A percentile compares a stretch with the other conserved stretches of the same genome.
These are phyloP conservation scores for Pachyrhynchus sulphureomaculatus DNA, from an alignment of 1,140 invertebrate species.

Conservation along the genomic window DNA sequence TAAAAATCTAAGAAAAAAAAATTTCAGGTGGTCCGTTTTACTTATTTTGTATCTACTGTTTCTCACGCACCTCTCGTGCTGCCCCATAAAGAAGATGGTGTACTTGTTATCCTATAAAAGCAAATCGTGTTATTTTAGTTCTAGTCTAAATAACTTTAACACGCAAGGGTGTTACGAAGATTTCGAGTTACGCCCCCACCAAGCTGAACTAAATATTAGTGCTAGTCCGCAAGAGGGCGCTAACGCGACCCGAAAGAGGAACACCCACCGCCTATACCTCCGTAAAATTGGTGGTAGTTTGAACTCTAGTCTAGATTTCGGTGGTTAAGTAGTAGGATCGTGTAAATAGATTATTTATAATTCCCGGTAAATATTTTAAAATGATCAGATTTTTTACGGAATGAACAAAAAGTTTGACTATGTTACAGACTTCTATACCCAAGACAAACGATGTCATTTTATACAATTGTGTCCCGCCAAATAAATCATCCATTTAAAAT, in stretches of 20 bases:
- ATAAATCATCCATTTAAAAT: too few species aligned
- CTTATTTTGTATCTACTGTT: too few species aligned
- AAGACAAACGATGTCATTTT: too few species aligned
- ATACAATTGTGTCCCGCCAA: too few species aligned
- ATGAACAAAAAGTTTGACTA: too few species aligned
- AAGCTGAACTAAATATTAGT: constrained; percentile 51
- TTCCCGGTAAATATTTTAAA: too few species aligned
- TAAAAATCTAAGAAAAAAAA: too few species aligned
- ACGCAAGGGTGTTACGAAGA: constrained; percentile 59
- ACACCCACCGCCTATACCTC: constrained; percentile 60
- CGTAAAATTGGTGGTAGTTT: constrained; percentile 49
- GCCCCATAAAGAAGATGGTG: neutral
- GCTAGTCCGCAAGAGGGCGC: constrained; percentile 50
- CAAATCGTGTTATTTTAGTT: constrained; percentile 32
- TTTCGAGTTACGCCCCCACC: constrained; percentile 56
- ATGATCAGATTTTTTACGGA: too few species aligned
- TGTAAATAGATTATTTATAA: too few species aligned
- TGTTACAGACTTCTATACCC: too few species aligned
- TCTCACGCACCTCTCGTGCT: too few species aligned
- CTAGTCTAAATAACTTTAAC: constrained; percentile 58
- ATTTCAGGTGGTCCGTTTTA: too few species aligned
- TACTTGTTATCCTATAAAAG: neutral
- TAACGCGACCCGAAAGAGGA: constrained; percentile 39
- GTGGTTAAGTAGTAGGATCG: constrained; percentile 24
- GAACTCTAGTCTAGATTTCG: constrained; percentile 37